Base-by-base conservation (phyloP, 2,888 invertebrate species). In the Microplitis manilae region DNA sequence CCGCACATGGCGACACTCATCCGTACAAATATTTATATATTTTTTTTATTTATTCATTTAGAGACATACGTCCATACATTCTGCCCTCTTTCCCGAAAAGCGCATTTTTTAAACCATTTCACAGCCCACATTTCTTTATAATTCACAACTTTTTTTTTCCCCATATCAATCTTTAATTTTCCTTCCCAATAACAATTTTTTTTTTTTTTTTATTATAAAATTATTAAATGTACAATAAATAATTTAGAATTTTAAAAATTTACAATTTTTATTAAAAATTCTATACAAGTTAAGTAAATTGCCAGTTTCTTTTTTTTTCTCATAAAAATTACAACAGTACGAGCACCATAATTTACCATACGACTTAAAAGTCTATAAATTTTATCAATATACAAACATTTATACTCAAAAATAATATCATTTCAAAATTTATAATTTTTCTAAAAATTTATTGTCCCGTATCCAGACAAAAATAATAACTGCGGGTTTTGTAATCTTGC, bases 51-150 rank as follows among this genome's bases (percentile, higher is more conserved):
- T 78, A 50, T 79, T 81, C 82, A 80, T 83, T 83, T 81, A 81
- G 69, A 76, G 76, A 64, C 80, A 81, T 82, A 80, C 81, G 80
- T 81, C 65, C 5, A 61, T 6, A 62, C 50, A 20, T 64, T 81
- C 81, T 73, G 76, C 75, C 69, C 73, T 77, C 76, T 82, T 75
- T 80, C 81, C 81, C 79, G 73, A 79, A 79, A 77, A 70, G 61
- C 5, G 17, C n/a, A 13, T 59, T 59, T 13, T 62, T 67, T 74
- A 79, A 81, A 80, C 76, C 82, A 84, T 85, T 84, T 90, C 89
- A 90, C 89, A 90, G 89, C 89, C 89, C 89, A 88, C 86, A 84
- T 87, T 87, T 88, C 86, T 85, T 84, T 85, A 83, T 81, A 65
- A 77, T 82, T 81, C 82, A 80, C 79, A 78, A 75, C 76, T 65